phyloP scores from a whole-genome alignment of 2,888 invertebrate genomes.

The Leptinotarsa rubiginosa region DNA sequence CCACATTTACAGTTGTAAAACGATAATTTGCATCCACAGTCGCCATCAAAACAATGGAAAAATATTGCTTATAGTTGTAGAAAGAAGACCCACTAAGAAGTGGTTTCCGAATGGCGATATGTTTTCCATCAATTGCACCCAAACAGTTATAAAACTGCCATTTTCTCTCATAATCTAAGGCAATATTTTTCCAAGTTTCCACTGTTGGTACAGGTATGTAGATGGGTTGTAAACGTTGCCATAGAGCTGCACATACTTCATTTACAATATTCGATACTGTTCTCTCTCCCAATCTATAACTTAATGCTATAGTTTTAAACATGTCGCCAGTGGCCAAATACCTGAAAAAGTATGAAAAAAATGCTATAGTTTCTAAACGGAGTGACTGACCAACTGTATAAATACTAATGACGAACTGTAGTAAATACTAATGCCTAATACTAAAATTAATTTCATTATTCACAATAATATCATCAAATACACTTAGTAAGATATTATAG shows the following conservation, averaged over 20 bases:
- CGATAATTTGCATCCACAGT: constrained; percentile 52
- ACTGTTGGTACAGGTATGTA: constrained; percentile 46
- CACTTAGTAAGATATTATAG: too few relatives aligned
- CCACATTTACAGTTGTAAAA: constrained; percentile 53
- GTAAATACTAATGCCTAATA: too few relatives aligned
- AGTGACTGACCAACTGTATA: too few relatives aligned
- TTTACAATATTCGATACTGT: constrained; percentile 58
- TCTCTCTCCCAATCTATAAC: constrained; percentile 33
- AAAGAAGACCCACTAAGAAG: constrained; percentile 51
- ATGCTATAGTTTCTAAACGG: too few relatives aligned
- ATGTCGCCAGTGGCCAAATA: constrained; percentile 27
- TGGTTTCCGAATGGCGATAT: constrained; percentile 51
- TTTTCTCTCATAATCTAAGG: too few relatives aligned
- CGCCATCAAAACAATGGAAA: constrained; percentile 54
- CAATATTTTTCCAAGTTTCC: constrained; percentile 50
- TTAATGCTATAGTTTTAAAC: constrained; percentile 24
- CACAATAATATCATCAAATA: too few relatives aligned
- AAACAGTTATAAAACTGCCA: too few relatives aligned
- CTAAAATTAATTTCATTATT: too few relatives aligned
- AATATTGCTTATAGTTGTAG: constrained; percentile 54
- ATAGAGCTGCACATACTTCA: too few relatives aligned
- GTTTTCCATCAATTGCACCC: too few relatives aligned
- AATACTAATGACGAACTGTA: too few relatives aligned
- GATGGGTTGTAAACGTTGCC: constrained; percentile 31
- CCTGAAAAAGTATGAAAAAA: not conserved